phyloP scores from a whole-genome alignment of 2,797 vertebrate genomes.

The Falco biarmicus region DNA sequence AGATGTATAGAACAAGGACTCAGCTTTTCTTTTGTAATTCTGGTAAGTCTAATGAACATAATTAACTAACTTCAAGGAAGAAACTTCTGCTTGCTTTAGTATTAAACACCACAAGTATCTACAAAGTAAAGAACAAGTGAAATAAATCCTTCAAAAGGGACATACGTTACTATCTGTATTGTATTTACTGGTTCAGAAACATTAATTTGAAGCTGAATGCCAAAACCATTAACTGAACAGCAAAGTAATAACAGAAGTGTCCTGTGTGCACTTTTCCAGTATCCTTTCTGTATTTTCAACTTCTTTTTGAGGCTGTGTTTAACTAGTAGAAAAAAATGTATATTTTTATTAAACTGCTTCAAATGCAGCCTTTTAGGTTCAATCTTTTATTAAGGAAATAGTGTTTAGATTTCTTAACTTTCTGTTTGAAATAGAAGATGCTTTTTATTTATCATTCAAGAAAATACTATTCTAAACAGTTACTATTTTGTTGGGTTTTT shows the following conservation, averaged over 20 bases:
- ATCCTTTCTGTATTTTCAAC: neutral
- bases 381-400: neutral
- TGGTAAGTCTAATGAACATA: neutral
- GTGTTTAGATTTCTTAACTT: neutral
- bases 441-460: neutral
- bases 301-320: neutral
- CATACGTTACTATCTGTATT: neutral
- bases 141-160: neutral
- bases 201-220: neutral
- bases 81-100: neutral
- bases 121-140: neutral
- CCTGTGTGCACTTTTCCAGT: neutral
- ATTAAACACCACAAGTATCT: neutral
- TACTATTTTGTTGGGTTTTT: neutral
- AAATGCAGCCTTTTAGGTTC: neutral
- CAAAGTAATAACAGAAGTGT: neutral
- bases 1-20: neutral
- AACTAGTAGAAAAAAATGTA: neutral
- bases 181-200: neutral
- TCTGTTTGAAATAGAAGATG: neutral
- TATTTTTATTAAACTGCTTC: neutral
- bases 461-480: neutral
- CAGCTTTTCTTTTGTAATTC: neutral
- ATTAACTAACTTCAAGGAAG: neutral
- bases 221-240: neutral